Evolutionary conservation across 2,113 vertebrate genomes (phyloP), one percentile per base, ranked within the genome.

Genomic region (Piliocolobus tephrosceles): DNA sequence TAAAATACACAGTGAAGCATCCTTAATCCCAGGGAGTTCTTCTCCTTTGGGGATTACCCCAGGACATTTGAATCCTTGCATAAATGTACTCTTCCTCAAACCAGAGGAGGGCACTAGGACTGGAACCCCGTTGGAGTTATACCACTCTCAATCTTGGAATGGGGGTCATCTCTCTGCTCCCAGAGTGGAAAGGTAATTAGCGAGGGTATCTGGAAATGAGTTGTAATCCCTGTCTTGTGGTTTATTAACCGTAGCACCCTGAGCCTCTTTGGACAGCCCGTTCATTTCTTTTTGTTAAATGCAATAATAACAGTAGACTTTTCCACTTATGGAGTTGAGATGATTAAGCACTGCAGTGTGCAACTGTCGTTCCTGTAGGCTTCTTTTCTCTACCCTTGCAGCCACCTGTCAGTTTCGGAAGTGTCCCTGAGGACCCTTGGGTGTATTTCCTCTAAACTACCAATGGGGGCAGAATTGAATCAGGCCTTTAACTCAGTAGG

Each of bases 361-460:
- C 72, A 61, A n/a, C 38, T 6, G 12, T 75, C 40, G 64, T 68
- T 93, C 64, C 68, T 76, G 8, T 50, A 43, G 57, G 10, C 12
- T 58, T 86, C 70, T 82, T 35, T 79, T 88, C 18, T 5, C 10
- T 70, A 25, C 47, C 5, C 23, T 55, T 35, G 32, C 4, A 75
- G 40, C 17, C 52, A 43, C 55, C 30, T 79, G 73, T 87, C 35
- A 32, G 17, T 13, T 6, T 7, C 30, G 18, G 10, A 40, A 30
- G n/a, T 27, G 12, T 58, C n/a, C 38, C 30, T 9, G 66, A 57
- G 61, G 45, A 88, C 79, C 55, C 6, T 64, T 96, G 66, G 17
- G 23, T 90, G 96, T 88, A 79, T 90, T 95, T 95, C 85, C 72
- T 85, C 76, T n/a, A 78, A 97, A 55, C 90, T 90, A 97, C 92